Percentiles rank a stretch among this genome's conserved stretches.
Evolutionary conservation across 2,888 invertebrate species (phyloP).

Genomic region (Brachylomia viminalis): DNA sequence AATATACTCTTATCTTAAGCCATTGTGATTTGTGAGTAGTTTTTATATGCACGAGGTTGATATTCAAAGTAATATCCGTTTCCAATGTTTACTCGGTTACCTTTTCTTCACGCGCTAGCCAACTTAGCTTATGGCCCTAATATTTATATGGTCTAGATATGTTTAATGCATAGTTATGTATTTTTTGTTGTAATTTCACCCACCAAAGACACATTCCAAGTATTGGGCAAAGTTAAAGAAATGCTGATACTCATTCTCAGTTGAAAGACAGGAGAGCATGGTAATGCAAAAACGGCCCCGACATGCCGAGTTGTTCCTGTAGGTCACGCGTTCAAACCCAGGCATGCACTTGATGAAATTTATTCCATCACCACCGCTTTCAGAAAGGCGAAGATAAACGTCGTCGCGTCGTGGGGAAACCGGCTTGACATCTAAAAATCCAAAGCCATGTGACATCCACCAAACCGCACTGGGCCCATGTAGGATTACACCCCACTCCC

Average conservation of each 20-base stretch:
- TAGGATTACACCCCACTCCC: background rate
- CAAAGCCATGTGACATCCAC: background rate
- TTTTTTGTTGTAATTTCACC: too few species aligned
- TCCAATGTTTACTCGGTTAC: background rate
- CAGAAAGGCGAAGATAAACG: too few species aligned
- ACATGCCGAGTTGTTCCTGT: too few species aligned
- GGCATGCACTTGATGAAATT: too few species aligned
- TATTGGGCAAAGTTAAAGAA: too few species aligned
- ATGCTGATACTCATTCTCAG: too few species aligned
- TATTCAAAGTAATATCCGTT: conserved; percentile 4
- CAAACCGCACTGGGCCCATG: background rate
- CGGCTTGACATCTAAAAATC: background rate
- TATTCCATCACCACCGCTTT: too few species aligned
- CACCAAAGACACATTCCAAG: too few species aligned
- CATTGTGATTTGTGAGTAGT: conserved; percentile 6
- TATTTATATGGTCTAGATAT: background rate
- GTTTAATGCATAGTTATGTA: background rate
- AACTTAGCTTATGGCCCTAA: background rate
- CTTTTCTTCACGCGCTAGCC: too few species aligned
- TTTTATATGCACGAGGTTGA: background rate
- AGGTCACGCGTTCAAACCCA: too few species aligned
- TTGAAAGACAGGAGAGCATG: too few species aligned
- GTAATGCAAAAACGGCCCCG: too few species aligned
- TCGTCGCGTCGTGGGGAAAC: background rate
- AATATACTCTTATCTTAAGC: conserved; percentile 32